Conservation (phyloP, 1,140 invertebrate genomes). For the Panagrolaimus sp. region DNA sequence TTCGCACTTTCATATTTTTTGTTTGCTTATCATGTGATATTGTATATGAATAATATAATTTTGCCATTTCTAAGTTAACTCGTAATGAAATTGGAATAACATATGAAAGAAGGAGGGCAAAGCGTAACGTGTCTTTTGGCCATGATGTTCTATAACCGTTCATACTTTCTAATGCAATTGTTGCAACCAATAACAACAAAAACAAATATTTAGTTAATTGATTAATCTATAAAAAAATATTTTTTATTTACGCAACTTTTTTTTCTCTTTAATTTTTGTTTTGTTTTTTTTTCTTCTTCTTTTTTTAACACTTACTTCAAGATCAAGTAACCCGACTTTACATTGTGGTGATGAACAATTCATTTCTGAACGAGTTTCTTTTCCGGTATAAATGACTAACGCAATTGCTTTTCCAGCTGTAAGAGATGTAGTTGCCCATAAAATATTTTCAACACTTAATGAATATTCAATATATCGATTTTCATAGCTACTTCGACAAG, state of each 20-base stretch:
- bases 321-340: slow-evolving; percentile 86
- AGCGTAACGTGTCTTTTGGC: slow-evolving; percentile 92
- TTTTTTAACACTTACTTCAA: slow-evolving; percentile 65
- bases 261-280: too few relatives aligned
- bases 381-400: slow-evolving; percentile 90
- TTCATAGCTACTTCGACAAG: slow-evolving; percentile 59
- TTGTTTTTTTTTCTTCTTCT: too few relatives aligned
- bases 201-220: slow-evolving; percentile 71
- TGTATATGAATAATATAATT: slow-evolving; percentile 91
- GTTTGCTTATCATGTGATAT: slow-evolving; percentile 89
- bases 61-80: slow-evolving; percentile 97
- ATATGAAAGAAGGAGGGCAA: slow-evolving; percentile 93
- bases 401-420: slow-evolving; percentile 85
- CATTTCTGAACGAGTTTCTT: slow-evolving; percentile 92
- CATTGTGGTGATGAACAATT: slow-evolving; percentile 90
- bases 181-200: slow-evolving; percentile 78
- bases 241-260: too few relatives aligned
- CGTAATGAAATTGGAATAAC: slow-evolving; percentile 96
- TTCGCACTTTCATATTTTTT: slow-evolving; percentile 84
- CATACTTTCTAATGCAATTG: slow-evolving; percentile 80
- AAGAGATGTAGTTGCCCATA: slow-evolving; percentile 96
- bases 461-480: slow-evolving; percentile 68
- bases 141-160: slow-evolving; percentile 63
- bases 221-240: not conserved
- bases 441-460: slow-evolving; percentile 86